Conservation (phyloP, 1,140 invertebrate genomes). For the Centruroides vittatus region DNA sequence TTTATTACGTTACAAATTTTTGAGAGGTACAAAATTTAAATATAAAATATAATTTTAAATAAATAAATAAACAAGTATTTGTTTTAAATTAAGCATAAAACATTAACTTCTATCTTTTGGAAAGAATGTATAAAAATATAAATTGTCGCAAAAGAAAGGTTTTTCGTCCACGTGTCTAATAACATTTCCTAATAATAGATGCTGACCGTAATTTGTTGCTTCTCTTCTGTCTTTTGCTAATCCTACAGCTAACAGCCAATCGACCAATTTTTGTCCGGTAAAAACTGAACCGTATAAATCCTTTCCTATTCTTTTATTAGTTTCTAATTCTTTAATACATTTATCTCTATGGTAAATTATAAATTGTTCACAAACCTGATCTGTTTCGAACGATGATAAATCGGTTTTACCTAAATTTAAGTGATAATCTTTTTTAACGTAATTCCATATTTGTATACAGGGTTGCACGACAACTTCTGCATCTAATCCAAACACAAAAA, state of each 20-base stretch:
- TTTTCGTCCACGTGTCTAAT: conserved; percentile 63
- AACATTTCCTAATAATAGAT: conserved; percentile 64
- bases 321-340: conserved; percentile 56
- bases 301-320: conserved; percentile 37
- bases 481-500: conserved; percentile 68
- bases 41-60: too few species aligned
- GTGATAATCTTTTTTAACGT: conserved; percentile 38
- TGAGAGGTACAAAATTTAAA: too few species aligned
- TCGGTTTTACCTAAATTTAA: conserved; percentile 43
- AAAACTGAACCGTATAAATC: conserved; percentile 58
- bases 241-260: conserved; percentile 68
- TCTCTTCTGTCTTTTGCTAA: conserved; percentile 55
- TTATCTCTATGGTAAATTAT: conserved; percentile 63
- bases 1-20: too few species aligned
- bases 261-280: conserved; percentile 62
- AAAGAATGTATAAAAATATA: conserved; percentile 31
- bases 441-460: conserved; percentile 34
- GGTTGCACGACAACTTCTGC: conserved; percentile 53
- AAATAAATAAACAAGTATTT: too few species aligned
- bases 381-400: conserved; percentile 42
- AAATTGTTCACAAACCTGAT: conserved; percentile 76
- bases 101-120: neutral
- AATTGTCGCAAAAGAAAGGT: conserved; percentile 53
- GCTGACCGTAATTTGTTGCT: conserved; percentile 63
- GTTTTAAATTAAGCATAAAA: too few species aligned